Evolutionary conservation across 1,140 invertebrate species (phyloP).

Genomic region (Magallana gigas): DNA sequence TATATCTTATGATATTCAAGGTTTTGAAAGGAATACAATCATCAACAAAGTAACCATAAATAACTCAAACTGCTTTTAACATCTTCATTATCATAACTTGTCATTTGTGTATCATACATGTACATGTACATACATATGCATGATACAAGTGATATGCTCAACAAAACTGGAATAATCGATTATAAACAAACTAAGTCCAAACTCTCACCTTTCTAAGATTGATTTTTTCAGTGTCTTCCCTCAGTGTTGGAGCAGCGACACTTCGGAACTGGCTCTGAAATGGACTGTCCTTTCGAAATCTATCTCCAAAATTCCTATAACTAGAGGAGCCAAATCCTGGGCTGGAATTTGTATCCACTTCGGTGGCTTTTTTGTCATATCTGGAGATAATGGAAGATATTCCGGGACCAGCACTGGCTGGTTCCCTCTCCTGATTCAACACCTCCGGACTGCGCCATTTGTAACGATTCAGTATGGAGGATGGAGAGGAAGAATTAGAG

Average conservation of each 20-base stretch:
- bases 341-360: conserved; percentile 25
- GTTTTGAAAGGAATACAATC: too few relatives aligned
- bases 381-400: conserved; percentile 39
- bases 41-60: too few relatives aligned
- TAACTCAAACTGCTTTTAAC: too few relatives aligned
- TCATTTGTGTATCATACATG: background rate
- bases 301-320: conserved; percentile 36
- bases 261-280: conserved; percentile 26
- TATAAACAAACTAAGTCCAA: background rate
- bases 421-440: conserved; percentile 46
- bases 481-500: conserved; percentile 34
- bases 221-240: conserved; percentile 34
- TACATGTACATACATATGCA: background rate
- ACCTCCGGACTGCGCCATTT: conserved; percentile 31
- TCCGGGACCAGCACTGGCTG: background rate
- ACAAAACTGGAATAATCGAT: too few relatives aligned
- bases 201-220: conserved; percentile 23
- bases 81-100: background rate
- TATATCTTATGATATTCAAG: too few relatives aligned
- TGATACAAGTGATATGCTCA: background rate
- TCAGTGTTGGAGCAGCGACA: conserved; percentile 14
- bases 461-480: conserved; percentile 48
- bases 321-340: background rate
- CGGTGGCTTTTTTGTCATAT: conserved; percentile 40
- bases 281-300: conserved; percentile 21